These are phyloP conservation scores for Albula goreensis DNA, from an alignment of 2,113 vertebrate genomes.

Conservation along the genomic window DNA sequence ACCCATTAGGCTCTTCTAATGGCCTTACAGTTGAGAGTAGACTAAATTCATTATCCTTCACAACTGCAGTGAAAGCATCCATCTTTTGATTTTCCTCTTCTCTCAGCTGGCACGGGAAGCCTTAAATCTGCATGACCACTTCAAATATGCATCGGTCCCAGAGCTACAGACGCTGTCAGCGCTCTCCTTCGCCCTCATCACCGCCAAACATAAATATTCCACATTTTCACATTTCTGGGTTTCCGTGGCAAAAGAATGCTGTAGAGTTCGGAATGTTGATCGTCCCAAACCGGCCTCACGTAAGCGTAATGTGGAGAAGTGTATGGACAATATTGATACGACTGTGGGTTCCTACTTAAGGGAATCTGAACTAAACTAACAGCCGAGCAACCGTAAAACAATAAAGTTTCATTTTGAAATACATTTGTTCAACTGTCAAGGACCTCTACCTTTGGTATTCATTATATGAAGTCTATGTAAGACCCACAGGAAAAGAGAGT, in stretches of 20 bases:
- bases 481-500: not conserved
- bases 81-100: conserved; percentile 50
- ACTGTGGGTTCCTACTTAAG: not conserved
- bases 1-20: conserved; percentile 66
- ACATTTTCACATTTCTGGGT: conserved; percentile 51
- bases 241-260: not conserved
- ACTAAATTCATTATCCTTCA: conserved; percentile 72
- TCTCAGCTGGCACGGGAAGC: conserved; percentile 48
- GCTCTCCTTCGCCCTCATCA: not conserved
- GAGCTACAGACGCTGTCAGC: conserved; percentile 37
- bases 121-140: conserved; percentile 43
- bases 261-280: not conserved
- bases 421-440: not conserved
- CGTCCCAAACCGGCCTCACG: not conserved
- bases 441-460: not conserved
- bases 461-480: not conserved
- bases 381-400: not conserved
- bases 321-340: not conserved
- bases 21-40: conserved; percentile 65
- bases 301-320: not conserved
- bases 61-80: conserved; percentile 56
- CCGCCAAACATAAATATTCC: conserved; percentile 3
- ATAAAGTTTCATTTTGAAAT: not conserved
- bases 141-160: conserved; percentile 42
- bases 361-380: not conserved